phyloP scores from a whole-genome alignment of 2,113 vertebrate genomes.

The Machaerirhynchus nigripectus region DNA sequence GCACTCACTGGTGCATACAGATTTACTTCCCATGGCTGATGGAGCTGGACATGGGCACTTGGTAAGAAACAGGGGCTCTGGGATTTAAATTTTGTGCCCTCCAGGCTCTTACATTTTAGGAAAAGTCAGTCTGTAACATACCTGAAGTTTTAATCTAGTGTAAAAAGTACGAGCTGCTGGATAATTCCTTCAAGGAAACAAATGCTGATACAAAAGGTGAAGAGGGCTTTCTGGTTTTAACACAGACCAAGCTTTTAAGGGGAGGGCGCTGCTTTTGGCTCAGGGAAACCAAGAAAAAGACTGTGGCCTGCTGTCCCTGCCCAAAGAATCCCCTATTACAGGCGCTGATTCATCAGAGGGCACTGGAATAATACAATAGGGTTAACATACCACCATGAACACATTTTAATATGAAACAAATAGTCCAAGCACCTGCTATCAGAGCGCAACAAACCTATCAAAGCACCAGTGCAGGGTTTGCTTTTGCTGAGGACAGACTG shows the following conservation, averaged over 20 bases:
- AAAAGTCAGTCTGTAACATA: not conserved
- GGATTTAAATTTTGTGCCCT: not conserved
- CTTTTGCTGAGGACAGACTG: not conserved
- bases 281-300: not conserved
- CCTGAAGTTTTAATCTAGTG: not conserved
- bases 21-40: not conserved
- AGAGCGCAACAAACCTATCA: not conserved
- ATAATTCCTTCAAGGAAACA: not conserved
- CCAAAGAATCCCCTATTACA: not conserved
- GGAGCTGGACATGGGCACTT: not conserved
- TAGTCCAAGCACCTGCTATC: not conserved
- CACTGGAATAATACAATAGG: not conserved
- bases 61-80: not conserved
- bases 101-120: not conserved
- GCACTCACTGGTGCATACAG: slow-evolving; percentile 15
- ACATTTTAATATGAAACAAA: not conserved
- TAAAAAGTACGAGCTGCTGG: not conserved
- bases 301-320: not conserved
- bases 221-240: not conserved
- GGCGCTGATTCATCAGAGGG: not conserved
- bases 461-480: not conserved
- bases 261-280: not conserved
- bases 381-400: not conserved
- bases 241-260: not conserved
- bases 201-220: not conserved